Conservation (phyloP, 2,797 vertebrate genomes). For the Orestias chungarensis region DNA sequence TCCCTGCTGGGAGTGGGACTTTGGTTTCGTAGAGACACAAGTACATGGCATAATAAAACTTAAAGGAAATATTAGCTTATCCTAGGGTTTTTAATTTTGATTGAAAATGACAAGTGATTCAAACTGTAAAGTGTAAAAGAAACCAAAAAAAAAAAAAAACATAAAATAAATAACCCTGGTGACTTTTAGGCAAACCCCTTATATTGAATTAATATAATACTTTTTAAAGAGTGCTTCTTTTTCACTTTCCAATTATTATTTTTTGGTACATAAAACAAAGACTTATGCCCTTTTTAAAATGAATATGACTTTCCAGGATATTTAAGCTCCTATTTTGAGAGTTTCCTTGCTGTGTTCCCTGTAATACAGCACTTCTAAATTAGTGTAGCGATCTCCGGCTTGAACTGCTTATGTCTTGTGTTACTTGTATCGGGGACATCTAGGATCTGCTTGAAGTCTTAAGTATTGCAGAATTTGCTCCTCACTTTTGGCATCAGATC, state of each 20-base stretch:
- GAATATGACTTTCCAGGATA: slow-evolving; percentile 11
- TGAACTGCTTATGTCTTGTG: slow-evolving; percentile 8
- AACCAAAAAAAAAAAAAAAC: no score
- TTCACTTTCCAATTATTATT: slow-evolving; percentile 3
- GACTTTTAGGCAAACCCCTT: slow-evolving; percentile 30
- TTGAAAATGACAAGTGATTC: slow-evolving; percentile 65
- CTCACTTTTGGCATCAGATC: slow-evolving; percentile 52
- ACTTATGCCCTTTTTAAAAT: slow-evolving; percentile 22
- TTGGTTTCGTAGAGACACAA: slow-evolving; percentile 32
- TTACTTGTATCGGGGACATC: slow-evolving; percentile 33
- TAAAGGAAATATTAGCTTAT: slow-evolving; percentile 30
- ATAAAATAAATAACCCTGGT: no score
- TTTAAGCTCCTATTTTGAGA: slow-evolving; percentile 16
- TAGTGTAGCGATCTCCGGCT: slow-evolving; percentile 12
- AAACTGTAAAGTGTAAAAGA: slow-evolving; percentile 44
- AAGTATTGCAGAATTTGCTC: slow-evolving; percentile 46
- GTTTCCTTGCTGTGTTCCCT: slow-evolving; percentile 16
- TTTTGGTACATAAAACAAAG: slow-evolving; percentile 22
- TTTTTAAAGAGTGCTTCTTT: background rate
- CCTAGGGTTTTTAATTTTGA: slow-evolving; percentile 50
- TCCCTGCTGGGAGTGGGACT: slow-evolving; percentile 21
- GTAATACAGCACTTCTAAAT: slow-evolving; percentile 8
- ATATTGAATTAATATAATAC: slow-evolving; percentile 13
- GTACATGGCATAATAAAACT: slow-evolving; percentile 40
- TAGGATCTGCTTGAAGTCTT: slow-evolving; percentile 20